A percentile compares a stretch with the other conserved stretches of the same genome.
phyloP scores from a whole-genome alignment of 2,113 vertebrate species.

The Daphoenositta chrysoptera region DNA sequence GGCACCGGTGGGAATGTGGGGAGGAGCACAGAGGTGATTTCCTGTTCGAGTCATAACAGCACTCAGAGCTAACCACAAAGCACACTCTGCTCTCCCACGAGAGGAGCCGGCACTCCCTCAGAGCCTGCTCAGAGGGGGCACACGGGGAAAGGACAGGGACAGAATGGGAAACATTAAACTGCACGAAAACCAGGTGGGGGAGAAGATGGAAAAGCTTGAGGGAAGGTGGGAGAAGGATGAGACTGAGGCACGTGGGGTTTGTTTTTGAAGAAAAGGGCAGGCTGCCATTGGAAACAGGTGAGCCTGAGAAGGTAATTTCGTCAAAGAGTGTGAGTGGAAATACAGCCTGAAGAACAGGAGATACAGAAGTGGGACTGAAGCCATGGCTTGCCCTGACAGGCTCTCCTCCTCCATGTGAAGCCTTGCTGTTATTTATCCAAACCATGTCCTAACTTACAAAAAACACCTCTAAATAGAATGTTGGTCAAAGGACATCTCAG shows the following conservation, averaged over 20 bases:
- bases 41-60: slow-evolving; percentile 3
- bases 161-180: not conserved
- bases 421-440: not conserved
- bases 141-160: not conserved
- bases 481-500: not conserved
- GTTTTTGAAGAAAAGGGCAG: not conserved
- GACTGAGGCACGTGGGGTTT: not conserved
- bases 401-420: not conserved
- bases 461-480: not conserved
- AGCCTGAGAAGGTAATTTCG: not conserved
- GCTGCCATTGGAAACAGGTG: not conserved
- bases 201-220: not conserved
- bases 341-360: not conserved
- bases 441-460: not conserved
- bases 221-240: not conserved
- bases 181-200: not conserved
- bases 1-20: not conserved
- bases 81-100: not conserved
- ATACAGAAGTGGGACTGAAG: not conserved
- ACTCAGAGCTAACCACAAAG: not conserved
- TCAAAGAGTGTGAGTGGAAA: not conserved
- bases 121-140: not conserved
- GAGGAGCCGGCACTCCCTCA: not conserved
- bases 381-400: not conserved
- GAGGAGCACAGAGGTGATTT: not conserved